Evolutionary conservation across 2,113 vertebrate species (phyloP).

Genomic region (Rhizomys pruinosus): DNA sequence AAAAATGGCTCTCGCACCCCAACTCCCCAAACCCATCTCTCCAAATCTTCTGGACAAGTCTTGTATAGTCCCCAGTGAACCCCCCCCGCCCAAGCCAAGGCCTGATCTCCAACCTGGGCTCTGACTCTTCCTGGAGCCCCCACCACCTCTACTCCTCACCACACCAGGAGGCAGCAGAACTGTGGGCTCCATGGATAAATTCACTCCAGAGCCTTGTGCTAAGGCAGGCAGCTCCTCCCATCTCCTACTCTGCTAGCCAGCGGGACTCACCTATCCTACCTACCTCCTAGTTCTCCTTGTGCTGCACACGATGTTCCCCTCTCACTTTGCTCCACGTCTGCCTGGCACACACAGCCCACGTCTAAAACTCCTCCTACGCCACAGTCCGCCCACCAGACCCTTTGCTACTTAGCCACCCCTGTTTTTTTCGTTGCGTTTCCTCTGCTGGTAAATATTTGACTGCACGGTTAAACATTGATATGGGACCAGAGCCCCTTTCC

Average conservation of each 20-base stretch:
- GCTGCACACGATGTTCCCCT: conserved; percentile 59
- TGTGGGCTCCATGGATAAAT: neutral
- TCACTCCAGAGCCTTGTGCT: neutral
- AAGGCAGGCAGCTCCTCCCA: neutral
- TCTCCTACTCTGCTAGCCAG: neutral
- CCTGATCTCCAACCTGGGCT: too few species aligned
- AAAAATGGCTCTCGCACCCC: neutral
- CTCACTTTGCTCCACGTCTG: conserved; percentile 63
- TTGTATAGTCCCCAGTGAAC: too few species aligned
- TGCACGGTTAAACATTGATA: conserved; percentile 83
- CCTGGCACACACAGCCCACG: neutral
- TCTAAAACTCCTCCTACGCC: conserved; percentile 62
- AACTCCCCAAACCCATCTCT: neutral
- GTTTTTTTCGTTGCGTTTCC: conserved; percentile 72
- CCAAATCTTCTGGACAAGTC: neutral
- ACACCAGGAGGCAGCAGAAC: neutral
- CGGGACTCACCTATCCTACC: conserved; percentile 70
- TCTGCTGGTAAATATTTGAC: conserved; percentile 88
- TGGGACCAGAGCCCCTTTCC: conserved; percentile 55
- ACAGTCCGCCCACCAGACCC: conserved; percentile 80
- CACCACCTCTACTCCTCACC: neutral
- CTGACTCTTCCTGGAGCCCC: neutral
- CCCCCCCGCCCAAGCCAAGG: too few species aligned
- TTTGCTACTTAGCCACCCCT: conserved; percentile 83
- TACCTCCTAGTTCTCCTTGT: conserved; percentile 41